phyloP scores from a whole-genome alignment of 2,797 vertebrate species.

The Chelonia mydas region DNA sequence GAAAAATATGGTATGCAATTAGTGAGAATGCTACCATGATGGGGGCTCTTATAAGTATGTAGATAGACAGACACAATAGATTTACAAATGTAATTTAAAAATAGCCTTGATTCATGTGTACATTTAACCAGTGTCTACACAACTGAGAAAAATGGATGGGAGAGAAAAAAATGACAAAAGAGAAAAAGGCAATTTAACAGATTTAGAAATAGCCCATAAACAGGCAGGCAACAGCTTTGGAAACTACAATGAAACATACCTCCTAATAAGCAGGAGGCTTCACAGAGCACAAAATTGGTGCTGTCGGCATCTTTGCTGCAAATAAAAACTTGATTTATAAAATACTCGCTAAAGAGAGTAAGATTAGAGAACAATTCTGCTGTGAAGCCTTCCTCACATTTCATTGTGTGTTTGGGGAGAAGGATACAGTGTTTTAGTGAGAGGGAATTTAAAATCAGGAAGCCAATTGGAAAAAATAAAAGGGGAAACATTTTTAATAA shows the following conservation, averaged over 20 bases:
- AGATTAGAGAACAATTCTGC: neutral
- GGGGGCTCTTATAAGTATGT: rapidly evolving
- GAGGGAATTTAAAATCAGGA: neutral
- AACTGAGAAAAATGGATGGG: neutral
- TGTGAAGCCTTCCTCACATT: rapidly evolving
- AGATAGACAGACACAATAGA: neutral
- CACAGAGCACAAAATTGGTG: neutral
- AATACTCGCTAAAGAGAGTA: neutral
- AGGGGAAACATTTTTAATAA: neutral
- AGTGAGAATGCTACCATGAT: rapidly evolving
- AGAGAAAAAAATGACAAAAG: neutral
- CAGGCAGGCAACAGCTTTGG: neutral
- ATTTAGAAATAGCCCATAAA: neutral
- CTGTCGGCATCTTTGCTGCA: neutral
- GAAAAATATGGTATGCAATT: neutral
- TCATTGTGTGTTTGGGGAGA: no score
- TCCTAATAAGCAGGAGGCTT: neutral
- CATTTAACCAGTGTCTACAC: neutral
- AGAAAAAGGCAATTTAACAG: neutral
- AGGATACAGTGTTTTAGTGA: neutral
- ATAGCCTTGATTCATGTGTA: neutral
- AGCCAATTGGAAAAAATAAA: neutral
- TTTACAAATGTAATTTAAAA: neutral
- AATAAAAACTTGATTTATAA: neutral
- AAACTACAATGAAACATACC: neutral